Conservation (phyloP, 2,113 vertebrate genomes). For the Callithrix jacchus region DNA sequence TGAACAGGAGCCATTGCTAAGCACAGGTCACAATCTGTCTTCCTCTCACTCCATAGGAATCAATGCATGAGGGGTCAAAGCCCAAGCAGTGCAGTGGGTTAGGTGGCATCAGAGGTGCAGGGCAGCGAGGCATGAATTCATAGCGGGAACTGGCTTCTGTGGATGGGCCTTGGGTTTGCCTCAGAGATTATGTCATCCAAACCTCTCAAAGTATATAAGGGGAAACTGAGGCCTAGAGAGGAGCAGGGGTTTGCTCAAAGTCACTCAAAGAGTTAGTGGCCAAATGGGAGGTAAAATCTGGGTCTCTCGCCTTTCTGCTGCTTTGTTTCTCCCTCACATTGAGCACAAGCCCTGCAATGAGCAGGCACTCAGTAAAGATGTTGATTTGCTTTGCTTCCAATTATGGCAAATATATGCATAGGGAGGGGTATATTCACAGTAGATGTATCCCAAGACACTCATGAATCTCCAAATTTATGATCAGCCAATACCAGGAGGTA, state of each 20-base stretch:
- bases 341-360: not conserved
- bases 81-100: not conserved
- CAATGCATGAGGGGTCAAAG: not conserved
- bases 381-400: not conserved
- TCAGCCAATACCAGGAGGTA: not conserved
- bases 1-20: not conserved
- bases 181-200: not conserved
- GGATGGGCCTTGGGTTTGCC: not conserved
- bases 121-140: not conserved
- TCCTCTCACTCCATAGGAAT: not conserved
- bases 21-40: no score
- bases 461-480: not conserved
- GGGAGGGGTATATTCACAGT: not conserved
- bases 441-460: not conserved
- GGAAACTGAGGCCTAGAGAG: not conserved
- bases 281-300: not conserved
- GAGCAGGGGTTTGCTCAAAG: not conserved
- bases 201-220: not conserved
- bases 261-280: not conserved
- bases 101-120: not conserved
- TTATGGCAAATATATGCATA: not conserved
- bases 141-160: not conserved
- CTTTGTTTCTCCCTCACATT: not conserved
- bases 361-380: not conserved
- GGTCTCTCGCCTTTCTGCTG: not conserved